Conservation (phyloP, 2,888 invertebrate genomes). For the Odontocolon sp. region DNA sequence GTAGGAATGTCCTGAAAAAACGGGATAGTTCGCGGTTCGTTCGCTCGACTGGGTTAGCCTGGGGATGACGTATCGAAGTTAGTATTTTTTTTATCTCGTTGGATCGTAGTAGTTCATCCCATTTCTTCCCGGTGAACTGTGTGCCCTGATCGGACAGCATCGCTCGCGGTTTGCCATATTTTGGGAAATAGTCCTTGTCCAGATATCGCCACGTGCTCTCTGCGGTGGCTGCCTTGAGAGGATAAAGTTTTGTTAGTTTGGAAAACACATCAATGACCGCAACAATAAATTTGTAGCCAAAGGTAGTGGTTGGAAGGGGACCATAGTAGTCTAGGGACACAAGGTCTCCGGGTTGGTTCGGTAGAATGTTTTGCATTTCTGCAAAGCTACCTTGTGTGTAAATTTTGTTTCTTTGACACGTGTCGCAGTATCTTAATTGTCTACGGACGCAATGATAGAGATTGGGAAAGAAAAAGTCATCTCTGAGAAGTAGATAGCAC, state of each 20-base stretch:
- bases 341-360: conserved; percentile 20
- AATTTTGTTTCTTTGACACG: conserved; percentile 50
- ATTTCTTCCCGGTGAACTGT: conserved; percentile 63
- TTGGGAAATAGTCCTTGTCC: not conserved
- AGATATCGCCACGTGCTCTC: not conserved
- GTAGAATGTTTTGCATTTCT: conserved; percentile 27
- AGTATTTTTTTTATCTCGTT: conserved; percentile 14
- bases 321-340: conserved; percentile 54
- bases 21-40: conserved; percentile 60
- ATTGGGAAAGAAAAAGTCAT: conserved; percentile 25
- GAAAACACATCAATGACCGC: conserved; percentile 59
- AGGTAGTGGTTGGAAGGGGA: conserved; percentile 23
- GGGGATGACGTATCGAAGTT: conserved; percentile 59
- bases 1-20: conserved; percentile 35
- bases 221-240: conserved; percentile 46
- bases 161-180: conserved; percentile 8
- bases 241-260: conserved; percentile 54
- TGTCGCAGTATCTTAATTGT: conserved; percentile 17
- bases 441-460: not conserved
- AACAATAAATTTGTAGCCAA: conserved; percentile 38
- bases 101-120: conserved; percentile 23
- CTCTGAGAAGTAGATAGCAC: conserved; percentile 22
- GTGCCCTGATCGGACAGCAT: conserved; percentile 49
- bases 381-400: conserved; percentile 3
- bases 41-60: conserved; percentile 63